Evolutionary conservation across 2,888 invertebrate genomes (phyloP).

Genomic region (Bedellia somnulentella): DNA sequence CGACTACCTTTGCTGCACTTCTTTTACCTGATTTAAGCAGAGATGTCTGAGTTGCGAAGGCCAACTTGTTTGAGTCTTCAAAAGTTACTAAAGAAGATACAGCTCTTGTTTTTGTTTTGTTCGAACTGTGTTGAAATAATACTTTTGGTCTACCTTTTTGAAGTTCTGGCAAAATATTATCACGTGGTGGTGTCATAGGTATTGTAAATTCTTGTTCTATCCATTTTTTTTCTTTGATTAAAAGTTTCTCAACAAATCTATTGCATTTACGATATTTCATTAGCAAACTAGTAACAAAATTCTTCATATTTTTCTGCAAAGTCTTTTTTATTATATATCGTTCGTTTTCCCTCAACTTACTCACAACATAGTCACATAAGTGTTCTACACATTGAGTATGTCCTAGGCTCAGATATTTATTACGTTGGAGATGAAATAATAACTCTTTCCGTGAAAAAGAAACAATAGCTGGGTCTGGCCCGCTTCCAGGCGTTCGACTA

Average conservation of each 20-base stretch:
- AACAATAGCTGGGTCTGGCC: no score
- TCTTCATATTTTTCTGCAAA: background rate
- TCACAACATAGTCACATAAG: background rate
- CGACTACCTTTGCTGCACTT: background rate
- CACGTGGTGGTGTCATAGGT: background rate
- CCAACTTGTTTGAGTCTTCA: background rate
- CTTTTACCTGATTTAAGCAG: background rate
- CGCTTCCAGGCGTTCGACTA: no score
- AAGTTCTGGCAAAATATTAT: background rate
- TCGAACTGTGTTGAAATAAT: background rate
- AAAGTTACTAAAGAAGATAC: background rate
- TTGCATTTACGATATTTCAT: background rate
- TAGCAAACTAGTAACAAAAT: background rate
- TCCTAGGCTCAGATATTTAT: background rate
- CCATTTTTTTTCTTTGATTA: background rate
- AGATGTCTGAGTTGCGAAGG: background rate
- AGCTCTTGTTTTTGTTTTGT: background rate
- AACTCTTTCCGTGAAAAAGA: background rate
- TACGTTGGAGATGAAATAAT: background rate
- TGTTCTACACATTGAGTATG: background rate
- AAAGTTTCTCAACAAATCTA: background rate
- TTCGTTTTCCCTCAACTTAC: background rate
- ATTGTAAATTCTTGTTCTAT: background rate
- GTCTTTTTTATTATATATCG: background rate
- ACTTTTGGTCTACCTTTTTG: background rate